phyloP scores from a whole-genome alignment of 2,797 vertebrate genomes.

The Forpus xanthops region DNA sequence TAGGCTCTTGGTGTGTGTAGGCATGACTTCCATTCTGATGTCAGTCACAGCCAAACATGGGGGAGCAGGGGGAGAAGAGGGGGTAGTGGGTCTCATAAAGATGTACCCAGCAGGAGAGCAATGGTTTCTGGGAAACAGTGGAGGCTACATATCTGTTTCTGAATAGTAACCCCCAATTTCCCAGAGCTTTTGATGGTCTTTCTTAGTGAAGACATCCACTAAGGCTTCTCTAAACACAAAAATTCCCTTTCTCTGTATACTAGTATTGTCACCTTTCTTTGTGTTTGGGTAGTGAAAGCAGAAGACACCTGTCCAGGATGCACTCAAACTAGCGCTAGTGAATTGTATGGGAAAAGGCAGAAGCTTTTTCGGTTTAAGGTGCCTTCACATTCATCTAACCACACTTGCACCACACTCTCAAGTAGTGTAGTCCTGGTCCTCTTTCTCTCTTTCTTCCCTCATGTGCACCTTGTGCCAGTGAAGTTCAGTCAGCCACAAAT shows the following conservation, averaged over 20 bases:
- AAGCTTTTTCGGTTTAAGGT: background rate
- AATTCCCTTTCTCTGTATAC: background rate
- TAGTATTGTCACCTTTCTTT: background rate
- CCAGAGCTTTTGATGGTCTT: background rate
- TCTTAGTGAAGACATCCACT: background rate
- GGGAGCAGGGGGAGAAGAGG: background rate
- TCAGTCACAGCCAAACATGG: fast-evolving
- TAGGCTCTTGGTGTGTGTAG: background rate
- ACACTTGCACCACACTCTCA: background rate
- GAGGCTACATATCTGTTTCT: background rate
- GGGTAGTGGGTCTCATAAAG: background rate
- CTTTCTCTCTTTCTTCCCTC: background rate
- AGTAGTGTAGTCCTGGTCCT: background rate
- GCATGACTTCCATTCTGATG: background rate
- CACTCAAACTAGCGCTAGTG: background rate
- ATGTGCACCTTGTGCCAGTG: fast-evolving
- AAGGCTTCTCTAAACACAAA: background rate
- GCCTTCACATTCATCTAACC: background rate
- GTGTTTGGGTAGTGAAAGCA: background rate
- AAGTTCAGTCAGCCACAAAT: background rate
- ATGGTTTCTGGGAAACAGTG: background rate
- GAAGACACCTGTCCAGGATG: background rate
- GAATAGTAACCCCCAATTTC: background rate
- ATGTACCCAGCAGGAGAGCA: background rate
- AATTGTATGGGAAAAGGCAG: background rate